Conservation (phyloP, 2,113 vertebrate genomes). For the Cichladusa arquata region DNA sequence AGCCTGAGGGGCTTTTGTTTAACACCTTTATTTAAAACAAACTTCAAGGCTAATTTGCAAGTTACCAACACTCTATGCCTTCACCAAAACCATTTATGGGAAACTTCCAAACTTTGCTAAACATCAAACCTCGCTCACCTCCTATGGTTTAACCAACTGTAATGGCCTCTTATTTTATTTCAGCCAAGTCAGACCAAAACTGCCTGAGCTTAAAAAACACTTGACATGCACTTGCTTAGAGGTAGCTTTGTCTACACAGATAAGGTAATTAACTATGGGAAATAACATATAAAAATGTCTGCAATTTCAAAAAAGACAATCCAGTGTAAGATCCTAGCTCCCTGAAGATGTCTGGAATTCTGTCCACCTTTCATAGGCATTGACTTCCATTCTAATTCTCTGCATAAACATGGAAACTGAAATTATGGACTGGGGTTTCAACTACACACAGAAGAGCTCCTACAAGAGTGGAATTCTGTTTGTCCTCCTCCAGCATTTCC, state of each 20-base stretch:
- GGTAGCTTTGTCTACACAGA: not conserved
- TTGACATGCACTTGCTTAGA: not conserved
- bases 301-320: not conserved
- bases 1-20: not conserved
- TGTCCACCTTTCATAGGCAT: not conserved
- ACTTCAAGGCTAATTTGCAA: conserved; percentile 1
- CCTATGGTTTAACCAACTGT: not conserved
- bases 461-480: not conserved
- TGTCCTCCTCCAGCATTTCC: not conserved
- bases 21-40: conserved; percentile 53
- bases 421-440: not conserved
- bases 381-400: not conserved
- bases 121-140: not conserved
- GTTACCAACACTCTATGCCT: not conserved
- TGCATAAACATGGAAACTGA: not conserved
- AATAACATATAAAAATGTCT: not conserved
- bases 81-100: not conserved
- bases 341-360: not conserved
- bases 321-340: not conserved
- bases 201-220: not conserved
- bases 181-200: not conserved
- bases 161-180: not conserved
- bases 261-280: not conserved
- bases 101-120: not conserved
- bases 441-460: not conserved